Conservation (phyloP, 1,140 invertebrate species). For the Helicorthomorpha holstii region DNA sequence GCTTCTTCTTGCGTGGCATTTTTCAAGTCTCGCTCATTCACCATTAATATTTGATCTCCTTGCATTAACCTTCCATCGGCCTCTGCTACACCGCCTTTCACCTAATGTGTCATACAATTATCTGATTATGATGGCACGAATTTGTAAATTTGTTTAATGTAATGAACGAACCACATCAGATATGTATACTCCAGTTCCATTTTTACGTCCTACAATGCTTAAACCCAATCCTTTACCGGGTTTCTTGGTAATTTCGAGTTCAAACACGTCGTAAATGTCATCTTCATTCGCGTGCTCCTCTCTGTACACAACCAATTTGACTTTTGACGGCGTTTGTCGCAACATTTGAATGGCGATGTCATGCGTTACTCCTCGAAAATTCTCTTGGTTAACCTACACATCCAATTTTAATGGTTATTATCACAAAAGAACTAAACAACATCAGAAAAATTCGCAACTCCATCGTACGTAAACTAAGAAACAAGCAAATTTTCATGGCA, state of each 20-base stretch:
- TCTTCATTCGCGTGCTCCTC: constrained; percentile 54
- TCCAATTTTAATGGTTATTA: constrained; percentile 2
- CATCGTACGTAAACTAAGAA: too few species aligned
- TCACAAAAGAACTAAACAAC: constrained; percentile 1
- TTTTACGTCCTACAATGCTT: constrained; percentile 69
- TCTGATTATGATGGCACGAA: too few species aligned
- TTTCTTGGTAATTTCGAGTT: constrained; percentile 82
- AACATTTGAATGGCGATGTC: constrained; percentile 45
- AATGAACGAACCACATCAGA: constrained; percentile 59
- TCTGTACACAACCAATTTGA: constrained; percentile 75
- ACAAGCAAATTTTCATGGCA: too few species aligned
- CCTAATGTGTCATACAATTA: constrained; percentile 28
- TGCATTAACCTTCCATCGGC: constrained; percentile 77
- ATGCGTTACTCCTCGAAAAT: constrained; percentile 48
- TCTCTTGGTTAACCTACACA: constrained; percentile 41
- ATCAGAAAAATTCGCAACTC: too few species aligned
- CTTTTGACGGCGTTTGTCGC: constrained; percentile 50
- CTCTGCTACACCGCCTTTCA: constrained; percentile 75
- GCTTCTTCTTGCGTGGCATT: constrained; percentile 66
- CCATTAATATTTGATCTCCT: constrained; percentile 77
- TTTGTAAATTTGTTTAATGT: too few species aligned
- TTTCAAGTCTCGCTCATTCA: constrained; percentile 75
- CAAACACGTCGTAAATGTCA: constrained; percentile 57
- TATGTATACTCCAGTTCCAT: constrained; percentile 78
- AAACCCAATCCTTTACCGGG: constrained; percentile 81